Conservation (phyloP, 2,797 vertebrate genomes). For the Sebastes taczanowskii region DNA sequence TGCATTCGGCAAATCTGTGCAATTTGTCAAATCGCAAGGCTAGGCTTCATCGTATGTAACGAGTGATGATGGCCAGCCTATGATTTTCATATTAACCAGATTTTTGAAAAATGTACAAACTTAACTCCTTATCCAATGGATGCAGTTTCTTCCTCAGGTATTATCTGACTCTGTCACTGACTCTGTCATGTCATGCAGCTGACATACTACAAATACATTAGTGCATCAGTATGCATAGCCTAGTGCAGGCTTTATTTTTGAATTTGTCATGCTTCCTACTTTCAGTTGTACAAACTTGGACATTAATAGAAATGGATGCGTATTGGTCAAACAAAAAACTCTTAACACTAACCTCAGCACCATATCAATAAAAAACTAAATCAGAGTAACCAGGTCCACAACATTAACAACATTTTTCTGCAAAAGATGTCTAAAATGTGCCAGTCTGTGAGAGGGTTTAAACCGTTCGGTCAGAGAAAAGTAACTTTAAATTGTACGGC, state of each 20-base stretch:
- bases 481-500: conserved; percentile 66
- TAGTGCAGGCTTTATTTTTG: neutral
- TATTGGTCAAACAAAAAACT: neutral
- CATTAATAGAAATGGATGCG: neutral
- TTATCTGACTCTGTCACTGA: neutral
- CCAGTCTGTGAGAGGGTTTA: conserved; percentile 23
- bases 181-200: neutral
- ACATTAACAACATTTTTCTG: neutral
- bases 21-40: conserved; percentile 1
- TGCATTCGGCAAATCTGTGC: conserved; percentile 14
- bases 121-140: neutral
- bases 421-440: conserved; percentile 42
- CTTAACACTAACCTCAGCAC: neutral
- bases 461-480: conserved; percentile 28
- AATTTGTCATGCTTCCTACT: neutral
- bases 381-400: neutral
- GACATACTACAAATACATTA: neutral
- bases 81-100: neutral
- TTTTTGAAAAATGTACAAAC: neutral
- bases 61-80: neutral
- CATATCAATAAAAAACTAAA: neutral
- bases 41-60: neutral
- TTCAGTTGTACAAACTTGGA: neutral
- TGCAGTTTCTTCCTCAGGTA: neutral
- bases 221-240: neutral